A percentile compares a stretch with the other conserved stretches of the same genome.
These are phyloP conservation scores for Pundamilia nyererei DNA, from an alignment of 2,113 vertebrate genomes.

Conservation along the genomic window DNA sequence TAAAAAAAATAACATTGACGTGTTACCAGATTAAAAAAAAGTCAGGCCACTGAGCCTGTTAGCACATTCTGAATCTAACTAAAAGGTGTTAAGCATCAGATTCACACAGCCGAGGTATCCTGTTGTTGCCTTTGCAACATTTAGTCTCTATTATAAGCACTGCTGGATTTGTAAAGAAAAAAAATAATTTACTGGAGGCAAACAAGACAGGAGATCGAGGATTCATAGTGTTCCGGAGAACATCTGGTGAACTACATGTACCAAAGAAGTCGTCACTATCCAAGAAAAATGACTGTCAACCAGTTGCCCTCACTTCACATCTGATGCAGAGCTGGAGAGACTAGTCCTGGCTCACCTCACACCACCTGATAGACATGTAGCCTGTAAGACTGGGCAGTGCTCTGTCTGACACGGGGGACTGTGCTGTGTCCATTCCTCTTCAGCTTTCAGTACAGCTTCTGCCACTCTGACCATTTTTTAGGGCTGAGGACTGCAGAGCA, in stretches of 20 bases:
- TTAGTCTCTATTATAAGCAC: neutral
- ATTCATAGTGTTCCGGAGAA: neutral
- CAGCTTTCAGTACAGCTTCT: neutral
- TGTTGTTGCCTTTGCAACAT: neutral
- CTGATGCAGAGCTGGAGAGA: neutral
- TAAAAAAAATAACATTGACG: neutral
- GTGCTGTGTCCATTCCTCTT: neutral
- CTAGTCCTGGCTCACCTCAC: neutral
- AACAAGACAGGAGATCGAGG: fast-evolving
- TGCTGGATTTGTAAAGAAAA: neutral
- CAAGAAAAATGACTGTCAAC: neutral
- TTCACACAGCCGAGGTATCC: neutral
- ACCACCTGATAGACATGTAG: neutral
- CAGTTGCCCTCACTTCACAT: neutral
- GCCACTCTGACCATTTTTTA: neutral
- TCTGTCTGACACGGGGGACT: neutral
- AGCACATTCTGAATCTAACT: neutral
- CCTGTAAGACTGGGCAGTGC: neutral
- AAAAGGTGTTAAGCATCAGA: neutral
- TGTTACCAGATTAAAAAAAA: neutral
- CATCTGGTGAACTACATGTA: neutral
- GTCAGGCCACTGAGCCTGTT: neutral
- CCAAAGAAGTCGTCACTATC: neutral
- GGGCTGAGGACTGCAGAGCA: neutral
- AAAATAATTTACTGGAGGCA: neutral